Conservation (phyloP, 2,113 vertebrate genomes). For the Eurypyga helias region DNA sequence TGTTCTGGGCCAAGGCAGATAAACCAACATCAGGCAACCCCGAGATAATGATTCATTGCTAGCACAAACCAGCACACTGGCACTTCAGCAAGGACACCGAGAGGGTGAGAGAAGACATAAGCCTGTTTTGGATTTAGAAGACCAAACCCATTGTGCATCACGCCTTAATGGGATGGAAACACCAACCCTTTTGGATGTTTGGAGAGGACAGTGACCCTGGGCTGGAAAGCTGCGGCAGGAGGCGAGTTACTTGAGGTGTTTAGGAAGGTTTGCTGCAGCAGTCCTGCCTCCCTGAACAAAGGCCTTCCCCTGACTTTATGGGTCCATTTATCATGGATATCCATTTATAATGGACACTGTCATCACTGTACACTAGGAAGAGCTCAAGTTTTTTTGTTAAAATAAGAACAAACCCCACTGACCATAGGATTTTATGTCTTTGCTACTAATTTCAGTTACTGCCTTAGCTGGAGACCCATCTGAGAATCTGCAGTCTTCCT, state of each 20-base stretch:
- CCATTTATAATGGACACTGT: background rate
- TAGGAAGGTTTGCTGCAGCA: background rate
- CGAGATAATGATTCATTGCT: background rate
- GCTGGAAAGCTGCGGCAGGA: background rate
- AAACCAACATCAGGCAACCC: background rate
- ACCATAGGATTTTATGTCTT: background rate
- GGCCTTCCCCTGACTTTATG: background rate
- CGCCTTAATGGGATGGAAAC: background rate
- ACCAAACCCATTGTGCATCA: background rate
- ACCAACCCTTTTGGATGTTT: background rate
- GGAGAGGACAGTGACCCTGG: background rate
- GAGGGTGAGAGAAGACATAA: background rate
- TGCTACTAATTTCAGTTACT: background rate
- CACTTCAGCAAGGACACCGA: background rate
- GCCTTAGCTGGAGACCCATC: background rate
- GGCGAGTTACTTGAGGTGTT: fast-evolving
- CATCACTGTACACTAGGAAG: background rate
- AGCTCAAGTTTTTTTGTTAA: background rate
- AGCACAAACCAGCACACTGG: background rate
- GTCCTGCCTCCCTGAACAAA: background rate
- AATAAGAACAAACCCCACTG: background rate
- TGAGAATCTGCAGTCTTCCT: background rate
- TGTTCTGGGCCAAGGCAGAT: background rate
- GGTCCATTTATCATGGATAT: background rate
- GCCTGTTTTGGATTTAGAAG: background rate